Conservation (phyloP, 2,113 vertebrate genomes). For the Eulemur rufifrons region DNA sequence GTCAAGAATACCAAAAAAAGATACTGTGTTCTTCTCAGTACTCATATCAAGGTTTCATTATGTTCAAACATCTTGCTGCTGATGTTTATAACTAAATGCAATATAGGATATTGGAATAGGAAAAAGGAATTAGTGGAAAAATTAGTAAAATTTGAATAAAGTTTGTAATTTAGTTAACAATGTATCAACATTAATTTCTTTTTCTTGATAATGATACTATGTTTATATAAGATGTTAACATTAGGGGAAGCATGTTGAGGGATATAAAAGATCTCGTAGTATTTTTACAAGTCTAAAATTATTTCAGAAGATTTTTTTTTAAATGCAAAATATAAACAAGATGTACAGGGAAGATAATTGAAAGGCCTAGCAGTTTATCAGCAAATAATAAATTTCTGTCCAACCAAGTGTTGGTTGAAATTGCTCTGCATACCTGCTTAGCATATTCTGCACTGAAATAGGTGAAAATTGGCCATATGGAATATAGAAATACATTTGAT, state of each 20-base stretch:
- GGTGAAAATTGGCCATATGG: neutral
- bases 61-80: neutral
- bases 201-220: neutral
- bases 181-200: neutral
- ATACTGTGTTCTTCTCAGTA: neutral
- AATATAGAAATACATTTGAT: neutral
- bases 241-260: neutral
- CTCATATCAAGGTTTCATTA: neutral
- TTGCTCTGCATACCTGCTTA: neutral
- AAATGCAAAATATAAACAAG: neutral
- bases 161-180: neutral
- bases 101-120: neutral
- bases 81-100: neutral
- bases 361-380: neutral
- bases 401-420: conserved; percentile 11
- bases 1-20: neutral
- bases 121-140: neutral
- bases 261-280: neutral
- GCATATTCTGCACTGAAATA: neutral
- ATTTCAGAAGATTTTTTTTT: neutral
- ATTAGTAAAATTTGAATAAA: neutral
- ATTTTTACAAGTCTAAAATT: conserved; percentile 15
- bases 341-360: neutral
- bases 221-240: neutral
- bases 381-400: neutral